Evolutionary conservation across 2,113 vertebrate genomes (phyloP), one percentile per base, ranked within the genome.

Genomic region (zebrafish (Danio rerio)): DNA sequence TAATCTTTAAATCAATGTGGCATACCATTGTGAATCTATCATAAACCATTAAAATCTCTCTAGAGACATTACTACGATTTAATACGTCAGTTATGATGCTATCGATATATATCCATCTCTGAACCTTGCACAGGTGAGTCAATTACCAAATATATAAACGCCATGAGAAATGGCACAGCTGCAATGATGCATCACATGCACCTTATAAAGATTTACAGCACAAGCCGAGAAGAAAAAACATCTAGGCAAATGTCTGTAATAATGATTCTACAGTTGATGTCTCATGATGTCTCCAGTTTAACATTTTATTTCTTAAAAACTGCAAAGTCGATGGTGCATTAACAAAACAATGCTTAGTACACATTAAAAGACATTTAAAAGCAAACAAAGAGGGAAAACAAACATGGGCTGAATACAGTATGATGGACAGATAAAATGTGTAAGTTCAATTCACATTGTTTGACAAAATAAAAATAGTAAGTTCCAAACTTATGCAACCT

Each of bases 401-500:
- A 31, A 58, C 52, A 10, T n/a, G n/a, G 45, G 53, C 15, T 81
- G 59, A 85, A 42, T 55, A 87, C 77, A 83, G 49, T 69, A 85
- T 45, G 80, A 55, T 53, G 76, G 70, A 86, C 83, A 81, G 84
- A 89, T 76, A 86, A 72, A 77, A 68, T 78, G 73, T 68, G 63
- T 81, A 49, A 86, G 45, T 80, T 87, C 55, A 86, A 87, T 93
- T 94, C 93, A 93, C 92, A 93, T 92, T 94, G 87, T 90, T 78
- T 89, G 68, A n/a, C n/a, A 11, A 20, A 59, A 9, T 18, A 58
- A 18, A 65, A 66, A 43, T 75, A 84, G 72, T 78, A 65, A 86
- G 81, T 89, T 86, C 72, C 78, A 80, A 79, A 81, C 88, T 84
- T 83, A 81, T 77, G 65, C 42, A 42, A 77, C 55, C 68, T 75